Evolutionary conservation across 1,140 invertebrate genomes (phyloP).

Genomic region (Pseudomyrmex flavicornis): DNA sequence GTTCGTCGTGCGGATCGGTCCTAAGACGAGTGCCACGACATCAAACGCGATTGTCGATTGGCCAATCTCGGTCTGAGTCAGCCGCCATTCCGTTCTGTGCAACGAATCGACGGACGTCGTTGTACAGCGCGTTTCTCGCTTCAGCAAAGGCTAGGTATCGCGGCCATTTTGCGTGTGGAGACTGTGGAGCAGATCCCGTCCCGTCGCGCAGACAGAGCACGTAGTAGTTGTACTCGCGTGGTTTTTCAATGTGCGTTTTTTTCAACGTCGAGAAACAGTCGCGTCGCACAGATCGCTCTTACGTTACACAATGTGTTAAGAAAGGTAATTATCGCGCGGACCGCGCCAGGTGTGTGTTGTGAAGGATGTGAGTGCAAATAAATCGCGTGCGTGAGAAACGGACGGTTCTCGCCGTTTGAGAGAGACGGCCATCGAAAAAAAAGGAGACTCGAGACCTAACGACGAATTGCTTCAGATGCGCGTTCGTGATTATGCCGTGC

Average conservation of each 20-base stretch:
- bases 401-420: not conserved
- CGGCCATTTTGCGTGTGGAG: constrained; percentile 27
- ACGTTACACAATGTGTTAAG: constrained; percentile 65
- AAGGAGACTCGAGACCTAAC: constrained; percentile 12
- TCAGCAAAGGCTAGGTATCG: not conserved
- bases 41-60: not conserved
- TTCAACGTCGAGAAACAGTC: not conserved
- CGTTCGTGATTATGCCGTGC: constrained; percentile 19
- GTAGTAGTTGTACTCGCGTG: constrained; percentile 26
- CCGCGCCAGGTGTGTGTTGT: too few species aligned
- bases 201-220: constrained; percentile 10
- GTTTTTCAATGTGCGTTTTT: not conserved
- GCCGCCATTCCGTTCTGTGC: too few species aligned
- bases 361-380: too few species aligned
- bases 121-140: too few species aligned
- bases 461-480: constrained; percentile 61
- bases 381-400: constrained; percentile 17
- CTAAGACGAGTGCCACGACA: not conserved
- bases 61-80: not conserved
- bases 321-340: constrained; percentile 65
- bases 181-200: not conserved
- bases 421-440: not conserved
- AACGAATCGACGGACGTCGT: too few species aligned
- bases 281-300: constrained; percentile 12
- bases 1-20: too few species aligned